A percentile compares a stretch with the other conserved stretches of the same genome.
phyloP scores from a whole-genome alignment of 2,888 invertebrate species.

The Ecliptopera silaceata region DNA sequence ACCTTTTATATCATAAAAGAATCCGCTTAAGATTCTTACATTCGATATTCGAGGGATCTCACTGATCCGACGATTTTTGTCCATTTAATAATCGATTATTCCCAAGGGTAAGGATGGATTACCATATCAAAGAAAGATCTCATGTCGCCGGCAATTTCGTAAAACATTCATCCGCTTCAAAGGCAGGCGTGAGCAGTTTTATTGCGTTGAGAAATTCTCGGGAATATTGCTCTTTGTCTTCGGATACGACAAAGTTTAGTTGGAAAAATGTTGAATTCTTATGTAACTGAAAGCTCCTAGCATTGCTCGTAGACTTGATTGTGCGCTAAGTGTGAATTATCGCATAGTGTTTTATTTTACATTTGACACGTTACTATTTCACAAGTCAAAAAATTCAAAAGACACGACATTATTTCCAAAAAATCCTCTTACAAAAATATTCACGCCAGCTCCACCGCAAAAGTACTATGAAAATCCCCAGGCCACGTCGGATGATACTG shows the following conservation, averaged over 20 bases:
- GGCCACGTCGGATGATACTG: slow-evolving; percentile 24
- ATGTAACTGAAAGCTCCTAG: slow-evolving; percentile 17
- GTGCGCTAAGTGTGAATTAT: not conserved
- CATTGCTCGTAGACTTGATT: not conserved
- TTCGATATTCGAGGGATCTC: slow-evolving; percentile 54
- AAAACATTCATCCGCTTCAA: slow-evolving; percentile 61
- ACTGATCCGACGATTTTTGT: slow-evolving; percentile 66
- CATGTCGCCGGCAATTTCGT: slow-evolving; percentile 70
- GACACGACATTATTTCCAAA: not conserved
- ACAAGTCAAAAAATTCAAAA: not conserved
- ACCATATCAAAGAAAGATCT: slow-evolving; percentile 80
- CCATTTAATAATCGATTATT: slow-evolving; percentile 80
- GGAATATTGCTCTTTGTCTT: slow-evolving; percentile 45
- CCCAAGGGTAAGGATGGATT: slow-evolving; percentile 66
- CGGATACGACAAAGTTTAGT: slow-evolving; percentile 41
- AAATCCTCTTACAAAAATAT: not conserved
- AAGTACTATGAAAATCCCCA: slow-evolving; percentile 24
- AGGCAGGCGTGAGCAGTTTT: slow-evolving; percentile 55
- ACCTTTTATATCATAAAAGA: slow-evolving; percentile 61
- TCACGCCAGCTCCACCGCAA: slow-evolving; percentile 1
- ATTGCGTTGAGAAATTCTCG: slow-evolving; percentile 51
- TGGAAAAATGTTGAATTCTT: slow-evolving; percentile 26
- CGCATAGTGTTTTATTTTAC: not conserved
- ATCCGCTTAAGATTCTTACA: slow-evolving; percentile 62
- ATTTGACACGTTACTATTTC: too few species aligned